A percentile compares a stretch with the other conserved stretches of the same genome.
phyloP scores from a whole-genome alignment of 2,113 vertebrate species.

The Ariopsis seemanni region DNA sequence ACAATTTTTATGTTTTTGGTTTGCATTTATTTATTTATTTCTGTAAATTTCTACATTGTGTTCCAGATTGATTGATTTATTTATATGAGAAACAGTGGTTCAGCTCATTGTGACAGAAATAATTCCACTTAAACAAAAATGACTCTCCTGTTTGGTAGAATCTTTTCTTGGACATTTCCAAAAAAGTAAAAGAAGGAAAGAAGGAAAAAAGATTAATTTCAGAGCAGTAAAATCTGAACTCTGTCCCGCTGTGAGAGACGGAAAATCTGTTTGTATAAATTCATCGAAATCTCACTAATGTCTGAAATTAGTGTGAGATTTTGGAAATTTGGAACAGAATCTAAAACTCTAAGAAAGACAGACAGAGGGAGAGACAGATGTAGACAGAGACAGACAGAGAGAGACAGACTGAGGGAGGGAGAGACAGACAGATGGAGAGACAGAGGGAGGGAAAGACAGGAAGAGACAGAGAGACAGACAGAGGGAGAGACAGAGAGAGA shows the following conservation, averaged over 20 bases:
- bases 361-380: neutral
- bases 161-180: neutral
- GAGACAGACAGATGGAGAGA: no score
- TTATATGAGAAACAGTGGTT: neutral
- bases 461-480: no score
- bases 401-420: no score
- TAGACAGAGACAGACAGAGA: neutral
- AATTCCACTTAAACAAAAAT: neutral
- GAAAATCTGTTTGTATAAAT: neutral
- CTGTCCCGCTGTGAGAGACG: neutral
- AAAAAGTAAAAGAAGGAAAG: no score
- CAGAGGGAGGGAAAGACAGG: neutral
- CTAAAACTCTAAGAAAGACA: neutral
- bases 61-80: neutral
- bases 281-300: neutral
- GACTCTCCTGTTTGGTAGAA: neutral
- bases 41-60: neutral
- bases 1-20: no score
- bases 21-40: no score
- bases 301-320: neutral
- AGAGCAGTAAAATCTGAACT: no score
- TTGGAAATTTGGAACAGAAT: neutral
- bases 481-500: neutral
- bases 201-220: no score
- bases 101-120: neutral